Conservation (phyloP, 1,140 invertebrate genomes). For the Frieseomelitta varia region DNA sequence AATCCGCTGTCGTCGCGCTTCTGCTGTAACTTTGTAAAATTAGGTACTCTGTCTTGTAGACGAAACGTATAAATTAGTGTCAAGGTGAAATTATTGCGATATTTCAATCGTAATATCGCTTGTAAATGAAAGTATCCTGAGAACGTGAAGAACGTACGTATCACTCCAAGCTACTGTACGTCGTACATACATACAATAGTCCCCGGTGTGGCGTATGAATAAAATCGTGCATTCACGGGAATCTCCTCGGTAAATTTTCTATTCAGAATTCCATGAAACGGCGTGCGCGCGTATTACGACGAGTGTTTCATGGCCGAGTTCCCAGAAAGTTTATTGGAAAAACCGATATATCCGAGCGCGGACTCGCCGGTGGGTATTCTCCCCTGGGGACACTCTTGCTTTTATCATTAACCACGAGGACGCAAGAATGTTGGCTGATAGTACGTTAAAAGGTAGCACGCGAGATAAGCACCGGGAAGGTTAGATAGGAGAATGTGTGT, state of each 20-base stretch:
- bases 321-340: neutral
- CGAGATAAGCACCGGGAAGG: conserved; percentile 29
- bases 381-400: neutral
- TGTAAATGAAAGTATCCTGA: neutral
- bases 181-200: neutral
- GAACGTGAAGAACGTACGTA: neutral
- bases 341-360: neutral
- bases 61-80: neutral
- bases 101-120: neutral
- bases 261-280: neutral
- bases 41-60: too few species aligned
- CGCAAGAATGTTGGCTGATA: conserved; percentile 16
- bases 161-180: neutral
- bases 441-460: conserved; percentile 37
- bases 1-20: too few species aligned
- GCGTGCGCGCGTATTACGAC: neutral
- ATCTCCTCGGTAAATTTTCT: neutral
- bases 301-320: neutral
- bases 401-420: conserved; percentile 25
- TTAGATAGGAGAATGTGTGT: conserved; percentile 50
- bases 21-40: too few species aligned
- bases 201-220: neutral
- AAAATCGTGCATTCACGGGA: neutral
- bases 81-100: neutral
- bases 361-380: too few species aligned